A percentile compares a stretch with the other conserved stretches of the same genome.
These are phyloP conservation scores for Adelognathus sp. DNA, from an alignment of 2,888 invertebrate genomes.

Conservation along the genomic window DNA sequence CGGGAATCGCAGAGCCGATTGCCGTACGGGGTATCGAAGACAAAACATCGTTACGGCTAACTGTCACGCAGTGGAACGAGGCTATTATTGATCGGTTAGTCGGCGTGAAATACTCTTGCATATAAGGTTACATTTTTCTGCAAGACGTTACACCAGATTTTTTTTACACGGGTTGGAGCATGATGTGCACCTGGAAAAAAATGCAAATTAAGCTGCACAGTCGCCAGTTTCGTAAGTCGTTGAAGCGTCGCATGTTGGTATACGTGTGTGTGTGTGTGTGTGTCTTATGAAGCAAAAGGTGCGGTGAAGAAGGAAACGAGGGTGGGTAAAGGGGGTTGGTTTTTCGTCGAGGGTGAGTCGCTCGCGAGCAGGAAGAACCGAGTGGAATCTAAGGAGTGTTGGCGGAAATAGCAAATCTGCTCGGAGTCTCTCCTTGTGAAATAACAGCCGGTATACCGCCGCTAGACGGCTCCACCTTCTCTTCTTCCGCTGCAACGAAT, in stretches of 20 bases:
- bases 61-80: too few species aligned
- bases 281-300: conserved; percentile 51
- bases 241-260: conserved; percentile 66
- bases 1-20: too few species aligned
- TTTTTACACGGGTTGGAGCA: too few species aligned
- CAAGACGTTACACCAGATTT: too few species aligned
- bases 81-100: too few species aligned
- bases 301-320: conserved; percentile 40
- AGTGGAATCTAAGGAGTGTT: conserved; percentile 56
- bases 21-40: too few species aligned
- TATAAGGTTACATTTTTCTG: too few species aligned
- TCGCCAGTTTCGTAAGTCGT: conserved; percentile 67
- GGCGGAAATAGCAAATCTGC: conserved; percentile 66
- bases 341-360: conserved; percentile 43
- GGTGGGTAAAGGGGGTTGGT: conserved; percentile 37
- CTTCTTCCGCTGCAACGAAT: conserved; percentile 29
- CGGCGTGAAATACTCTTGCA: too few species aligned
- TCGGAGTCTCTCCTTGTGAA: conserved; percentile 64
- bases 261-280: too few species aligned
- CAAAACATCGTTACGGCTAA: too few species aligned
- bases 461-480: conserved; percentile 1
- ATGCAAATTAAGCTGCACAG: conserved; percentile 70
- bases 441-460: conserved; percentile 47
- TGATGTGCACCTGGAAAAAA: conserved; percentile 65
- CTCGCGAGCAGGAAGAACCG: conserved; percentile 33